A percentile compares a stretch with the other conserved stretches of the same genome.
Conservation (phyloP, 1,140 invertebrate species). For the Aphis gossypii region DNA sequence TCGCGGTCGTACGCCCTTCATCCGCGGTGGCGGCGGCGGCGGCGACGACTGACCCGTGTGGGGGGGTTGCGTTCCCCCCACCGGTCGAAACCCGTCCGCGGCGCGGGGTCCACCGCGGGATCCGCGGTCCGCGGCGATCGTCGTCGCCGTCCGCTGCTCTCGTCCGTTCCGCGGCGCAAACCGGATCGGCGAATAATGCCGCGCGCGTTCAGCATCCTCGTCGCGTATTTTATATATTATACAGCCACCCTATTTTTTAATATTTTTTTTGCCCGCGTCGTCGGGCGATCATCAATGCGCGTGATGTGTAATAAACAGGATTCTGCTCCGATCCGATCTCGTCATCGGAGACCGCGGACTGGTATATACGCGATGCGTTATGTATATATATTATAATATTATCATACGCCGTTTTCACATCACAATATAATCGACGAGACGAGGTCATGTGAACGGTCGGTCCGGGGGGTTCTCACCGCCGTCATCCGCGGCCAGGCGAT, state of each 20-base stretch:
- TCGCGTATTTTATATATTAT: background rate
- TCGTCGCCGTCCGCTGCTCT: too few relatives aligned
- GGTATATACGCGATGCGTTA: background rate
- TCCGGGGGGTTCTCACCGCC: constrained; percentile 27
- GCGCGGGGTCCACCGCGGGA: background rate
- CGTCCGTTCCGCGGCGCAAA: background rate
- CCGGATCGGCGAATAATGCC: background rate
- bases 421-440: constrained; percentile 27
- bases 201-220: background rate
- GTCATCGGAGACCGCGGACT: background rate
- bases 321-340: constrained; percentile 30
- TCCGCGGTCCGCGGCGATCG: too few relatives aligned
- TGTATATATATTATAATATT: too few relatives aligned
- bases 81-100: background rate
- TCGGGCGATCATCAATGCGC: background rate
- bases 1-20: constrained; percentile 5
- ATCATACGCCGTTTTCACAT: background rate
- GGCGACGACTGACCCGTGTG: too few relatives aligned
- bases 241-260: background rate
- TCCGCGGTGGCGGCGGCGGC: background rate
- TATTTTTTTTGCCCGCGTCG: background rate
- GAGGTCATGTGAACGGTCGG: constrained; percentile 40
- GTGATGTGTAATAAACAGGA: background rate
- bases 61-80: too few relatives aligned
- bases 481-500: background rate